Conservation (phyloP, 2,797 vertebrate genomes). For the Aselliscus stoliczkanus region DNA sequence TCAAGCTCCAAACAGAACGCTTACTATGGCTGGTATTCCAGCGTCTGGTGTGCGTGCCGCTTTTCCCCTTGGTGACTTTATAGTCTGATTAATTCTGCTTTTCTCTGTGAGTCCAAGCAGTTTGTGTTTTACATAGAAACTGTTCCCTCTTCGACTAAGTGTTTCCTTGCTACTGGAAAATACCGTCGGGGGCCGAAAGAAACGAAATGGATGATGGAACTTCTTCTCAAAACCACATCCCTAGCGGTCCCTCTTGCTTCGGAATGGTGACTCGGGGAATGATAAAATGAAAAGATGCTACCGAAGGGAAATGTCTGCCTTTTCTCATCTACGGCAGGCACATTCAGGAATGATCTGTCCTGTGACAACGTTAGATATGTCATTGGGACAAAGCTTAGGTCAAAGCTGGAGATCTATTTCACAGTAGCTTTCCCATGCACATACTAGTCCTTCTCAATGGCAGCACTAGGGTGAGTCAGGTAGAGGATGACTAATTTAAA, state of each 20-base stretch:
- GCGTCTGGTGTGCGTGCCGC: rapidly evolving
- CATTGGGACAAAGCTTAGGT: background rate
- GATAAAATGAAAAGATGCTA: background rate
- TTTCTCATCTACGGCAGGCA: background rate
- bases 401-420: background rate
- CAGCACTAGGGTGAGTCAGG: background rate
- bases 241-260: background rate
- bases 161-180: background rate
- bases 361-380: background rate
- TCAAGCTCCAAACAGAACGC: background rate
- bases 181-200: background rate
- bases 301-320: background rate
- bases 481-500: background rate
- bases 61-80: background rate
- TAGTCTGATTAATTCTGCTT: background rate
- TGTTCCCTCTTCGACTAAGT: background rate
- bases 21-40: background rate
- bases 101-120: background rate
- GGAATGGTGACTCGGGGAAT: background rate
- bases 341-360: background rate
- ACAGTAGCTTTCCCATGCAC: background rate
- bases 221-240: background rate
- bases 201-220: background rate
- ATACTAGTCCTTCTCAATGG: background rate
- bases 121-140: background rate